These are phyloP conservation scores for Drosophila arawakana DNA, from an alignment of 1,140 invertebrate genomes.

Conservation along the genomic window DNA sequence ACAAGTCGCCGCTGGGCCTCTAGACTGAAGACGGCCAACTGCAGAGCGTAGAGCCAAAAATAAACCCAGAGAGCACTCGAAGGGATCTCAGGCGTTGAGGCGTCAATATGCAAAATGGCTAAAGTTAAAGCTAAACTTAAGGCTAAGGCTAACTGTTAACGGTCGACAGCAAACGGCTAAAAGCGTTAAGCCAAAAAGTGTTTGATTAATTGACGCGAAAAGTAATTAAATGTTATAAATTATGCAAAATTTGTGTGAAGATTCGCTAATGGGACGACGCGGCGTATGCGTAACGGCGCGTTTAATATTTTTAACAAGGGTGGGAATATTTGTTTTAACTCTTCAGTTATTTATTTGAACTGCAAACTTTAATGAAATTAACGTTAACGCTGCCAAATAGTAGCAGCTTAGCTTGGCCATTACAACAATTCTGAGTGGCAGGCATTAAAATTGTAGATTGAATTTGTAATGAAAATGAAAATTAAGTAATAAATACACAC, in stretches of 20 bases:
- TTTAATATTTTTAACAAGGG: slow-evolving; percentile 22
- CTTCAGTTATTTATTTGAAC: neutral
- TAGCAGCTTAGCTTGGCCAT: slow-evolving; percentile 17
- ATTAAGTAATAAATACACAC: neutral
- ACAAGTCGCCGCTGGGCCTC: slow-evolving; percentile 54
- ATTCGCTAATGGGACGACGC: slow-evolving; percentile 40
- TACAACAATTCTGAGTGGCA: slow-evolving; percentile 16
- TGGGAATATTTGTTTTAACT: slow-evolving; percentile 13
- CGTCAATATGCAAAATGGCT: slow-evolving; percentile 69
- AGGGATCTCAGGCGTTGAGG: slow-evolving; percentile 45
- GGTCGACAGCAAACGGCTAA: too few relatives aligned
- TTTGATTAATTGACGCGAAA: slow-evolving; percentile 68
- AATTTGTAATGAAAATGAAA: too few relatives aligned
- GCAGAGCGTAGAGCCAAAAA: slow-evolving; percentile 33
- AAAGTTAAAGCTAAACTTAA: neutral
- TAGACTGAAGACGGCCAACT: too few relatives aligned
- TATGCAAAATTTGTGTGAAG: slow-evolving; percentile 48
- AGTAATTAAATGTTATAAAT: slow-evolving; percentile 68
- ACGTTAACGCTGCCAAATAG: neutral
- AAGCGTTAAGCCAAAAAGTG: slow-evolving; percentile 36
- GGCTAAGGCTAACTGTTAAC: too few relatives aligned
- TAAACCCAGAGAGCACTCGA: slow-evolving; percentile 40
- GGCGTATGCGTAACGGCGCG: slow-evolving; percentile 60
- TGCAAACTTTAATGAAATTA: neutral
- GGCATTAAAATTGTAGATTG: neutral